Conservation (phyloP, 2,888 invertebrate species). For the Perdita meconis region DNA sequence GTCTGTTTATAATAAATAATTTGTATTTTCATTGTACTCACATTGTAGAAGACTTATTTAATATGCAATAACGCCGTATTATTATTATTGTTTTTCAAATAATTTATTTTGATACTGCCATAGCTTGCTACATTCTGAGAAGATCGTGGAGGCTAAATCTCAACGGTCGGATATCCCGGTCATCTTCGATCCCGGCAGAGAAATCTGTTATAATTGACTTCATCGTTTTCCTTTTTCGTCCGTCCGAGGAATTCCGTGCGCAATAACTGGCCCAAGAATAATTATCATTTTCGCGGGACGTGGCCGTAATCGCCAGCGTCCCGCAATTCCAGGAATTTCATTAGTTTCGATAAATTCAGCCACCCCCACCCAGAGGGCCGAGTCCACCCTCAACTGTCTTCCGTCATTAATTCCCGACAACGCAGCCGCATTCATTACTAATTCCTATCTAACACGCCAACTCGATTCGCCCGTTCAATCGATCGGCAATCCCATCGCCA, state of each 20-base stretch:
- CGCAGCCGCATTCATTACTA: constrained; percentile 63
- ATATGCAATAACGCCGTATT: too few species aligned
- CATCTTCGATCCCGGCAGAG: neutral
- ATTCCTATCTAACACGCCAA: constrained; percentile 52
- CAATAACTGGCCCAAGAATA: constrained; percentile 61
- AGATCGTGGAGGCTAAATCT: constrained; percentile 14
- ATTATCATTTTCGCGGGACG: constrained; percentile 62
- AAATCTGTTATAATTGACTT: constrained; percentile 53
- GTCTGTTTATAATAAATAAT: too few species aligned
- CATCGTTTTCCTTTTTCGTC: constrained; percentile 23
- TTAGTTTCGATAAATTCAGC: constrained; percentile 70
- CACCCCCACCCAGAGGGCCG: constrained; percentile 1
- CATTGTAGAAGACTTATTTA: too few species aligned
- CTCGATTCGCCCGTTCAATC: constrained; percentile 47
- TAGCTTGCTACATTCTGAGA: too few species aligned
- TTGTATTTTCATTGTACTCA: too few species aligned
- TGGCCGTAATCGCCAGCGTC: constrained; percentile 50
- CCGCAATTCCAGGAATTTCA: constrained; percentile 67
- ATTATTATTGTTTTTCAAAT: too few species aligned
- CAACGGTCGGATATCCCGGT: neutral
- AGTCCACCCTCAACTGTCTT: constrained; percentile 51
- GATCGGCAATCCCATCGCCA: constrained; percentile 26
- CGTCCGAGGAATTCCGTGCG: constrained; percentile 41
- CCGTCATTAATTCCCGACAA: constrained; percentile 64
- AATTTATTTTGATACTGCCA: too few species aligned